These are phyloP conservation scores for Periphyllus acericola DNA, from an alignment of 2,888 invertebrate genomes.

Conservation along the genomic window DNA sequence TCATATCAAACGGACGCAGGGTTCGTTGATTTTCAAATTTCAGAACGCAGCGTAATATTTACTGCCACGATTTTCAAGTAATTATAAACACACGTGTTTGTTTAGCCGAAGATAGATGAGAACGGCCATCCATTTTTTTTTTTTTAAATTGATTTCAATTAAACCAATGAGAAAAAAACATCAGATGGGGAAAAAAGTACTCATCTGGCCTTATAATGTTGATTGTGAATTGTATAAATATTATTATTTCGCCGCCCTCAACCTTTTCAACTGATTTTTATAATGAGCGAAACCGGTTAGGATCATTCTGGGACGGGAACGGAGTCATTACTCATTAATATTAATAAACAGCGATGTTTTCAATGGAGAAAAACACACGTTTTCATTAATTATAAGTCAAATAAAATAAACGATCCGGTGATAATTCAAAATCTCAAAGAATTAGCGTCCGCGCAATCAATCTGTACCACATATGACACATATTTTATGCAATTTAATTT, in stretches of 20 bases:
- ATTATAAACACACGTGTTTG: no score
- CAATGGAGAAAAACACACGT: background rate
- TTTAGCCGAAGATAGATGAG: background rate
- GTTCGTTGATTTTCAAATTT: no score
- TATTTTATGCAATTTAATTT: background rate
- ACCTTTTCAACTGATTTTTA: background rate
- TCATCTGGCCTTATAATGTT: background rate
- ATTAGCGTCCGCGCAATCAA: background rate
- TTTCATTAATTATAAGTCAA: constrained; percentile 26
- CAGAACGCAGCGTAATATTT: no score
- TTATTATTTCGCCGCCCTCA: background rate
- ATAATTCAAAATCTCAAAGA: background rate
- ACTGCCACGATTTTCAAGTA: no score
- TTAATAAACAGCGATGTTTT: constrained; percentile 25
- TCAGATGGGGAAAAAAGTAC: background rate
- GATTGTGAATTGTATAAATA: background rate
- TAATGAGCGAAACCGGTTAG: constrained; percentile 12
- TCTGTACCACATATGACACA: background rate
- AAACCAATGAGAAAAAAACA: background rate
- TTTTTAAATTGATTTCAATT: background rate
- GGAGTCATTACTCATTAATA: no score
- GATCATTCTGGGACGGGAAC: background rate
- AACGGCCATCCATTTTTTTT: background rate
- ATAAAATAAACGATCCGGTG: background rate
- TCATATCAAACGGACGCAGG: no score